Conservation (phyloP, 2,888 invertebrate species). For the Chorisops tibialis region DNA sequence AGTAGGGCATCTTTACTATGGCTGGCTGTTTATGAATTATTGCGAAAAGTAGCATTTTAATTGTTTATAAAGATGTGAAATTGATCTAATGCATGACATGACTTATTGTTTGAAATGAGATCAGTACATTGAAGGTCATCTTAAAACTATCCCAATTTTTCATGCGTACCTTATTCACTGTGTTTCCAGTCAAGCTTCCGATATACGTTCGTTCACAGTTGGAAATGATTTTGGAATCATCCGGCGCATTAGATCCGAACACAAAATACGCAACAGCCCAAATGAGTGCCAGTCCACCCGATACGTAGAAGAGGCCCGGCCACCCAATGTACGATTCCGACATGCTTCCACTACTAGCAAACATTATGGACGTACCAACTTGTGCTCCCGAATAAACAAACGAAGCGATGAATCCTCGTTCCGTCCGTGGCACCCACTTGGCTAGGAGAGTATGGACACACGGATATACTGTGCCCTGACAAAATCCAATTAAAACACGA, state of each 20-base stretch:
- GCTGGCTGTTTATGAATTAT: too few species aligned
- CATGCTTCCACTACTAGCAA: slow-evolving; percentile 62
- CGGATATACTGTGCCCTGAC: slow-evolving; percentile 71
- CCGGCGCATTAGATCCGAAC: slow-evolving; percentile 60
- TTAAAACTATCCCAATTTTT: too few species aligned
- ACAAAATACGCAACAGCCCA: slow-evolving; percentile 58
- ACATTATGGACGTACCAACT: slow-evolving; percentile 64
- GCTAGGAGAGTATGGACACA: slow-evolving; percentile 68
- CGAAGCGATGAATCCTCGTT: slow-evolving; percentile 60
- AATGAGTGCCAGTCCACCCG: slow-evolving; percentile 55
- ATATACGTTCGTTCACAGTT: slow-evolving; percentile 59
- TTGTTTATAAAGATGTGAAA: too few species aligned
- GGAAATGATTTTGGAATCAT: slow-evolving; percentile 56
- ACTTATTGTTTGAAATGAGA: too few species aligned
- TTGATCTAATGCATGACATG: too few species aligned
- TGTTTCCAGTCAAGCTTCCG: slow-evolving; percentile 52
- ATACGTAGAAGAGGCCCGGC: slow-evolving; percentile 65
- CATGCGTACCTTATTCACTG: slow-evolving; percentile 3
- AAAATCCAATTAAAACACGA: slow-evolving; percentile 69
- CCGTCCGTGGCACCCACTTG: slow-evolving; percentile 68
- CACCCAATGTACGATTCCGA: slow-evolving; percentile 59
- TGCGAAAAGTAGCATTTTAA: too few species aligned
- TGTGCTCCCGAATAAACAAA: slow-evolving; percentile 62
- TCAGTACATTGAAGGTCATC: too few species aligned
- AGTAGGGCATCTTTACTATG: too few species aligned